A percentile compares a stretch with the other conserved stretches of the same genome.
These are phyloP conservation scores for Decapterus maruadsi DNA, from an alignment of 2,797 vertebrate species.

Conservation along the genomic window DNA sequence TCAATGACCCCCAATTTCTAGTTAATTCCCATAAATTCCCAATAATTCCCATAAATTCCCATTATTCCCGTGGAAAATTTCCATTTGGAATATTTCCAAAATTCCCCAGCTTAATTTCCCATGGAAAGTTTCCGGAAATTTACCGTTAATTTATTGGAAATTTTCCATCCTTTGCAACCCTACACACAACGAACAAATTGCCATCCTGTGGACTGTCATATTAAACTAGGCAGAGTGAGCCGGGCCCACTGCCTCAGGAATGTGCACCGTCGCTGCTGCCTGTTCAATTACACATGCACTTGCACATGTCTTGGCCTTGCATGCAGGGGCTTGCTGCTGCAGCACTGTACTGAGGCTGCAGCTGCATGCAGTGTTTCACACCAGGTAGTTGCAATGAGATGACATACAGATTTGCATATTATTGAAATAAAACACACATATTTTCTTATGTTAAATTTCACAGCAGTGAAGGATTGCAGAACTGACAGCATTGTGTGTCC, in stretches of 20 bases:
- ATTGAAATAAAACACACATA: neutral
- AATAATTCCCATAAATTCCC: too few species aligned
- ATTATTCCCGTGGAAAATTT: too few species aligned
- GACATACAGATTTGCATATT: neutral
- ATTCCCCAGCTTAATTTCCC: too few species aligned
- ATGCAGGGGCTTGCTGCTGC: conserved; percentile 60
- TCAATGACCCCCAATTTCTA: too few species aligned
- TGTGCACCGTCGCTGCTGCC: conserved; percentile 36
- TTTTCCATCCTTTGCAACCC: too few species aligned
- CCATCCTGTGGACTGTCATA: neutral
- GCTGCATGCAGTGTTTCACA: neutral
- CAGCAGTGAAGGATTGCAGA: neutral
- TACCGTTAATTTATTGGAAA: too few species aligned
- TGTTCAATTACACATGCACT: conserved; percentile 17
- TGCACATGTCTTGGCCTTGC: conserved; percentile 5
- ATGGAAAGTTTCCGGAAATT: too few species aligned
- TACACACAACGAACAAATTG: conserved; percentile 3
- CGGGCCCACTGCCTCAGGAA: conserved; percentile 55
- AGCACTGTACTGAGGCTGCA: neutral
- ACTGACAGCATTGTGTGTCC: neutral
- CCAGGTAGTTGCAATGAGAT: neutral
- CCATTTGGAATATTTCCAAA: too few species aligned
- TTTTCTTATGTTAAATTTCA: neutral
- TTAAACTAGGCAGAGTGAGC: conserved; percentile 27
- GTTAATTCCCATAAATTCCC: too few species aligned